Percentiles rank a stretch among this genome's conserved stretches.
Conservation (phyloP, 2,113 vertebrate species). For the Apodemus sylvaticus region DNA sequence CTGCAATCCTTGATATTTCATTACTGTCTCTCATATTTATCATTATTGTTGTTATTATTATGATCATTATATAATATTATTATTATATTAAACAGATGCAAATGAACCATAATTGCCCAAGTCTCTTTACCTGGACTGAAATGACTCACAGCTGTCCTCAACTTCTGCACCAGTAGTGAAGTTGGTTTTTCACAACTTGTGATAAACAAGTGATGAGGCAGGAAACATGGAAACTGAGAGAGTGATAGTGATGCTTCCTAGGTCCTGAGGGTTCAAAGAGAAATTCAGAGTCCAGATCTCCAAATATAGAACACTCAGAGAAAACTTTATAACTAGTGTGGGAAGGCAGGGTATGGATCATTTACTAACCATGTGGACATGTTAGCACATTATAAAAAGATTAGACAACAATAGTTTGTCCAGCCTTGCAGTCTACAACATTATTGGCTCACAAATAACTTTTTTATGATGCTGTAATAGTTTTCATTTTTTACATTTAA, state of each 20-base stretch:
- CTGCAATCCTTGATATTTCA: neutral
- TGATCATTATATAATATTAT: too few relatives aligned
- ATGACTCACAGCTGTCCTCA: neutral
- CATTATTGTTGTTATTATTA: too few relatives aligned
- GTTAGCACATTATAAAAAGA: neutral
- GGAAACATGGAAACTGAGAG: neutral
- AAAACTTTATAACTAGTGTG: neutral
- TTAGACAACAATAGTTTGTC: neutral
- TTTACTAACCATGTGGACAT: too few relatives aligned
- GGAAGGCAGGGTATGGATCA: neutral
- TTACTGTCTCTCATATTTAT: neutral
- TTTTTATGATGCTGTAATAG: neutral
- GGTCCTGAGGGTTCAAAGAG: neutral
- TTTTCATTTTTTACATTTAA: neutral
- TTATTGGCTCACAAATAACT: neutral
- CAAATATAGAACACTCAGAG: neutral
- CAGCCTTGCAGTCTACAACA: neutral
- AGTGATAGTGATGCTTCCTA: neutral
- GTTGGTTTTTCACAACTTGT: neutral
- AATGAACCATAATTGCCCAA: neutral
- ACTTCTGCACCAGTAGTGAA: neutral
- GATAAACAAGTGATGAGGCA: neutral
- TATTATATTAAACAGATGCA: neutral
- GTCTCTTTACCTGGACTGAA: neutral
- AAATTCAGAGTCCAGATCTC: neutral